These are phyloP conservation scores for Vulpes lagopus DNA, from an alignment of 2,113 vertebrate genomes.

Conservation along the genomic window DNA sequence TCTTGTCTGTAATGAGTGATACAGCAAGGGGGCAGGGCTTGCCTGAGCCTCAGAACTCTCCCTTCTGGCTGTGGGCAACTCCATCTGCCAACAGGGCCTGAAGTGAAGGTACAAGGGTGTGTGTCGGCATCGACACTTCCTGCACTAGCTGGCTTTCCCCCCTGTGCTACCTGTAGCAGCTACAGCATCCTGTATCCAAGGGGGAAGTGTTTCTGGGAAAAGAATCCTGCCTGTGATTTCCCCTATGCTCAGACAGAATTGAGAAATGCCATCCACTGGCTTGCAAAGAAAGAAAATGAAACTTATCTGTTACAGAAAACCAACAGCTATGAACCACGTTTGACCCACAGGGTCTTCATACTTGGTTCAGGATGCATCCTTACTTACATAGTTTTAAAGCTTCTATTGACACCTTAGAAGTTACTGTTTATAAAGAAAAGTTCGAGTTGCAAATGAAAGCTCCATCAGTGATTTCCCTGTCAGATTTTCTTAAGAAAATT, in stretches of 20 bases:
- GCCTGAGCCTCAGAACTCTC: background rate
- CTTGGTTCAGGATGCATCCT: background rate
- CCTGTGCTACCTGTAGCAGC: background rate
- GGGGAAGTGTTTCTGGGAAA: background rate
- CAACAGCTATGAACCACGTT: background rate
- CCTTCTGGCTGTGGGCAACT: background rate
- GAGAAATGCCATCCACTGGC: background rate
- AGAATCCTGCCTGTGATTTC: background rate
- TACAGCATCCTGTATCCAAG: background rate
- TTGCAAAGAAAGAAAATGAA: constrained; percentile 31
- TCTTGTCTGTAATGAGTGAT: background rate
- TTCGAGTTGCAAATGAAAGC: background rate
- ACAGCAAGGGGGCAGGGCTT: background rate
- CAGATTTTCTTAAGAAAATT: constrained; percentile 61
- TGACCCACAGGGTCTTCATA: background rate
- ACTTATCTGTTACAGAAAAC: background rate
- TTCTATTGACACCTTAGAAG: constrained; percentile 37
- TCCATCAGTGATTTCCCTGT: background rate
- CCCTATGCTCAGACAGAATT: background rate
- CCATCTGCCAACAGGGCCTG: background rate
- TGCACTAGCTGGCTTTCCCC: background rate
- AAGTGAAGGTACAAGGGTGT: background rate
- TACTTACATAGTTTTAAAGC: background rate
- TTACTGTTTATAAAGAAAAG: constrained; percentile 22
- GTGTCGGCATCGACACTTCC: background rate